A percentile compares a stretch with the other conserved stretches of the same genome.
These are phyloP conservation scores for Rhipidura dahli DNA, from an alignment of 2,113 vertebrate species.

Conservation along the genomic window DNA sequence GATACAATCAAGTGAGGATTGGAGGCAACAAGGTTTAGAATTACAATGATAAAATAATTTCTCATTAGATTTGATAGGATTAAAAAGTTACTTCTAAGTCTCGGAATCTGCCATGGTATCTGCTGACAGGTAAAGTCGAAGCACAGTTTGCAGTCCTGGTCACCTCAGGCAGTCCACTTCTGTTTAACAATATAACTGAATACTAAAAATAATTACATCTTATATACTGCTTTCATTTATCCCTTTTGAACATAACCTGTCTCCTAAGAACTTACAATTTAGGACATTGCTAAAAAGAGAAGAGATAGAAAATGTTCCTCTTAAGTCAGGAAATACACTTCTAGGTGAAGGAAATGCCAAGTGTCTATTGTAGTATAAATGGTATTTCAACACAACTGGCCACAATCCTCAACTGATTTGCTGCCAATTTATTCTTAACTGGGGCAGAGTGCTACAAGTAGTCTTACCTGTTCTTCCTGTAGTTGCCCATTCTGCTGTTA, in stretches of 20 bases:
- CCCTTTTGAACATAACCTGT: neutral
- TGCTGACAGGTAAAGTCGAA: neutral
- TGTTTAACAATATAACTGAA: neutral
- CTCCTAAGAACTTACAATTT: neutral
- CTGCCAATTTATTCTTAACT: neutral
- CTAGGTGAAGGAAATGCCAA: neutral
- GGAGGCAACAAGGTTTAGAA: neutral
- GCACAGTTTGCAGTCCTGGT: neutral
- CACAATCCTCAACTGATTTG: neutral
- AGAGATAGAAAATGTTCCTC: neutral
- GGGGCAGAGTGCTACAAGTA: accelerated
- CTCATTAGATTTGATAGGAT: neutral
- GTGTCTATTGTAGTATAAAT: neutral
- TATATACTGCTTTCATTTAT: neutral
- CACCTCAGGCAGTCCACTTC: neutral
- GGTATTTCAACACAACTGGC: neutral
- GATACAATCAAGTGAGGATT: neutral
- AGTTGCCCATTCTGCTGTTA: neutral
- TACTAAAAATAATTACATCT: neutral
- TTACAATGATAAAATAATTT: neutral
- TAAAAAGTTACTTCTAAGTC: neutral
- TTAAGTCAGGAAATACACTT: neutral
- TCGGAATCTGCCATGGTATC: neutral
- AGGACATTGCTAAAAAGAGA: neutral
- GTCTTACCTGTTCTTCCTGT: neutral